Conservation (phyloP, 2,113 vertebrate species). For the Microcebus griseorufus region DNA sequence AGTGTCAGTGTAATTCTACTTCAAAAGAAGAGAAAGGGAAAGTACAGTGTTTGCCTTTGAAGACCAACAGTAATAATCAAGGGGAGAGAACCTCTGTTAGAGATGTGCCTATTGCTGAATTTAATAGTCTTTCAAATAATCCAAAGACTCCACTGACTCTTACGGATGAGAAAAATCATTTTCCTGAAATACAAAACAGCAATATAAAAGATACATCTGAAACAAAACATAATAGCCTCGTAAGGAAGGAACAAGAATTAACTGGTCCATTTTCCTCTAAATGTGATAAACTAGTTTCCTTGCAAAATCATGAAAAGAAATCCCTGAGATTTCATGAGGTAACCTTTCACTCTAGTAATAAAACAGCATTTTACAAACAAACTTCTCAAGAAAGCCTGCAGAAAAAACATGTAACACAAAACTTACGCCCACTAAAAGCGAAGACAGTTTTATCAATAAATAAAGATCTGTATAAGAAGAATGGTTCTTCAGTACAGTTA, state of each 20-base stretch:
- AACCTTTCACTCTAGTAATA: conserved; percentile 35
- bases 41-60: not conserved
- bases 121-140: not conserved
- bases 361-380: conserved; percentile 28
- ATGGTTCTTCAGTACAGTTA: conserved; percentile 28
- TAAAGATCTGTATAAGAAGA: conserved; percentile 2
- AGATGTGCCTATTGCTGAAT: not conserved
- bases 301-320: conserved; percentile 17
- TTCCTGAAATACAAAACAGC: not conserved
- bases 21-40: conserved; percentile 25
- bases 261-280: not conserved
- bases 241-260: conserved; percentile 10
- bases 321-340: not conserved
- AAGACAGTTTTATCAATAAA: not conserved
- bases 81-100: not conserved
- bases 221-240: not conserved
- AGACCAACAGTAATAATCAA: conserved; percentile 14
- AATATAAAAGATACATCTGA: not conserved
- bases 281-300: conserved; percentile 51
- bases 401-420: conserved; percentile 24
- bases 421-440: not conserved
- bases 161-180: not conserved
- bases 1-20: not conserved
- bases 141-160: not conserved
- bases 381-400: not conserved